Evolutionary conservation across 2,797 vertebrate species (phyloP).

Genomic region (Coccyzus lansbergi): DNA sequence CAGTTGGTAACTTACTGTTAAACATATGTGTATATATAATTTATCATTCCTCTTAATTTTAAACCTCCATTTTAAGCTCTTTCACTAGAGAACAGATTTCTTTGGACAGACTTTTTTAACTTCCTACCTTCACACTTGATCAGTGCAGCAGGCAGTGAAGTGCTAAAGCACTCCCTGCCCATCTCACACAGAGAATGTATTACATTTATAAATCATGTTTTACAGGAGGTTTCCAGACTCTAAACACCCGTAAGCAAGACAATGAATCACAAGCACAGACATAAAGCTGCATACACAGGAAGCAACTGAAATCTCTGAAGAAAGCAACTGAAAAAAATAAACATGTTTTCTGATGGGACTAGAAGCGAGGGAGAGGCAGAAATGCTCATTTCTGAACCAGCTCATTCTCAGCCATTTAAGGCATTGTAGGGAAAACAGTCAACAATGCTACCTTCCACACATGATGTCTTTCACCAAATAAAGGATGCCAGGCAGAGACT

Average conservation of each 20-base stretch:
- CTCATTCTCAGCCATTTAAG: neutral
- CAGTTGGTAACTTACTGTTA: neutral
- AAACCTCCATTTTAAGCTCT: neutral
- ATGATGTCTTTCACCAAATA: neutral
- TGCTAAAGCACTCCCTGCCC: neutral
- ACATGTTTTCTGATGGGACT: neutral
- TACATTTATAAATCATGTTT: slow-evolving; percentile 39
- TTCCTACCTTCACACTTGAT: neutral
- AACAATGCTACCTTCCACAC: neutral
- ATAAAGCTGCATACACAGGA: neutral
- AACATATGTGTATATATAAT: neutral
- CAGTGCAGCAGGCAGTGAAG: neutral
- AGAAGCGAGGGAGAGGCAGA: neutral
- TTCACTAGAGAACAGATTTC: neutral
- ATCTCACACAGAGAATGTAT: neutral
- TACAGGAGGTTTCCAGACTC: slow-evolving; percentile 3
- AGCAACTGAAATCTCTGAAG: neutral
- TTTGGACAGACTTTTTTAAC: neutral
- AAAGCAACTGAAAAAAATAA: slow-evolving; percentile 22
- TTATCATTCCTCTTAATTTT: neutral
- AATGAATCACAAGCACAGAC: slow-evolving; percentile 43
- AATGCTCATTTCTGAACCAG: neutral
- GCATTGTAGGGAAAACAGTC: neutral
- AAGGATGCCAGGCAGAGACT: neutral
- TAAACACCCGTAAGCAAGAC: slow-evolving; percentile 11